Percentiles rank a stretch among this genome's conserved stretches.
phyloP scores from a whole-genome alignment of 2,113 vertebrate genomes.

The Psephotus haematonotus region DNA sequence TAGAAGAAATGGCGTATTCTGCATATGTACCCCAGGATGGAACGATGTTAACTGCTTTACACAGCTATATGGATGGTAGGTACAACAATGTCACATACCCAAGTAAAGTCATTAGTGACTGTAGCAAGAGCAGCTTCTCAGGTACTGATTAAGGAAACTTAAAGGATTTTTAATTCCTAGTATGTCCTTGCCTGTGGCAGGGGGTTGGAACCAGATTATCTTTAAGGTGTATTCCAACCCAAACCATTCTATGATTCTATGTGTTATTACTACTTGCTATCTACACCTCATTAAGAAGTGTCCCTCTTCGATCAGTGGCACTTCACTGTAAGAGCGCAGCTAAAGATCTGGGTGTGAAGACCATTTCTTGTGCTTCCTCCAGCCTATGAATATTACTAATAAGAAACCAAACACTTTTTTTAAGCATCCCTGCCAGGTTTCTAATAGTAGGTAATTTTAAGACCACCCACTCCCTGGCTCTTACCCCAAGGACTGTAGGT shows the following conservation, averaged over 20 bases:
- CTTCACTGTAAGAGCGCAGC: background rate
- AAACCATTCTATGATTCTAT: background rate
- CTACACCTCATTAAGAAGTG: background rate
- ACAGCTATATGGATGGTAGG: slow-evolving; percentile 94
- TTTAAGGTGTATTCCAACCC: background rate
- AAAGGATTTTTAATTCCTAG: background rate
- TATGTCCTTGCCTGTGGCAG: background rate
- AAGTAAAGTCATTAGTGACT: background rate
- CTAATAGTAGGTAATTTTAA: background rate
- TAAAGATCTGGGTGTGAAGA: background rate
- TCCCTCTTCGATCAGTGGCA: background rate
- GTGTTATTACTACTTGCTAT: background rate
- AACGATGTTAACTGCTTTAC: slow-evolving; percentile 87
- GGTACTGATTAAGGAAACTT: background rate
- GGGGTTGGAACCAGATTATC: background rate
- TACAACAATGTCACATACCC: background rate
- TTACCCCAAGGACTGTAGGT: background rate
- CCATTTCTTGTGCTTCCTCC: background rate
- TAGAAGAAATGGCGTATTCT: slow-evolving; percentile 91
- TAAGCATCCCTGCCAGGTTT: background rate
- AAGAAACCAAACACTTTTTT: background rate
- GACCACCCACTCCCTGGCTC: background rate
- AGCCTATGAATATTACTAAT: background rate
- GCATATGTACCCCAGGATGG: slow-evolving; percentile 86
- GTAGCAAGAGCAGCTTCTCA: background rate